Conservation (phyloP, 2,888 invertebrate species). For the Brenthis ino region DNA sequence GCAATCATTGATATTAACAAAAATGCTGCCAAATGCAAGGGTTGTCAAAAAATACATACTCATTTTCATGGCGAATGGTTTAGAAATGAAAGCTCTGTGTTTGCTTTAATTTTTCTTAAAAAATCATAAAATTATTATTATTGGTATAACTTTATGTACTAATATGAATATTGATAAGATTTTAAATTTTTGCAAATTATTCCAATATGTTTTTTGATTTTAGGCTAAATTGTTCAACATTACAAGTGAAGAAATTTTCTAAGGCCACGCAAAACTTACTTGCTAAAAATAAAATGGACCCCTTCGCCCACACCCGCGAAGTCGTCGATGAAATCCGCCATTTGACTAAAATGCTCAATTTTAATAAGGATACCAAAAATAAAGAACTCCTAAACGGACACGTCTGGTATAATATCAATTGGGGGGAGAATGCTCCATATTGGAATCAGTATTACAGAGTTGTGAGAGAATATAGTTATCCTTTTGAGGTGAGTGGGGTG, state of each 20-base stretch:
- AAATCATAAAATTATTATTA: too few relatives aligned
- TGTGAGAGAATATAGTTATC: constrained; percentile 66
- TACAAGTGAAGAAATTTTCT: constrained; percentile 69
- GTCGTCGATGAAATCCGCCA: constrained; percentile 66
- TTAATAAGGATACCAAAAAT: constrained; percentile 50
- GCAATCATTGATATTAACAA: too few relatives aligned
- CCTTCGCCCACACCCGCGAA: constrained; percentile 59
- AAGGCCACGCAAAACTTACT: constrained; percentile 66
- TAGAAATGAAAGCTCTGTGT: too few relatives aligned
- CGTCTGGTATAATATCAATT: constrained; percentile 69
- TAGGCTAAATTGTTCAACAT: constrained; percentile 71
- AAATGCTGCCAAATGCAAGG: too few relatives aligned
- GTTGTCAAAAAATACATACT: too few relatives aligned
- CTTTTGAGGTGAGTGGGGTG: constrained; percentile 61
- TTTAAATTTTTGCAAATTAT: background rate
- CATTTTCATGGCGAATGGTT: too few relatives aligned
- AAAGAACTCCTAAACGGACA: constrained; percentile 36
- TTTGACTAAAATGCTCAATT: constrained; percentile 63
- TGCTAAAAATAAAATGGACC: constrained; percentile 61
- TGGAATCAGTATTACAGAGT: constrained; percentile 75
- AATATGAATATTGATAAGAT: background rate
- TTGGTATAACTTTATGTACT: too few relatives aligned
- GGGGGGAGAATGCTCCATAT: constrained; percentile 76
- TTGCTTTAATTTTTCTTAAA: too few relatives aligned
- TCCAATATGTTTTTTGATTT: constrained; percentile 37